phyloP scores from a whole-genome alignment of 2,113 vertebrate species.

The Alethe diademata region DNA sequence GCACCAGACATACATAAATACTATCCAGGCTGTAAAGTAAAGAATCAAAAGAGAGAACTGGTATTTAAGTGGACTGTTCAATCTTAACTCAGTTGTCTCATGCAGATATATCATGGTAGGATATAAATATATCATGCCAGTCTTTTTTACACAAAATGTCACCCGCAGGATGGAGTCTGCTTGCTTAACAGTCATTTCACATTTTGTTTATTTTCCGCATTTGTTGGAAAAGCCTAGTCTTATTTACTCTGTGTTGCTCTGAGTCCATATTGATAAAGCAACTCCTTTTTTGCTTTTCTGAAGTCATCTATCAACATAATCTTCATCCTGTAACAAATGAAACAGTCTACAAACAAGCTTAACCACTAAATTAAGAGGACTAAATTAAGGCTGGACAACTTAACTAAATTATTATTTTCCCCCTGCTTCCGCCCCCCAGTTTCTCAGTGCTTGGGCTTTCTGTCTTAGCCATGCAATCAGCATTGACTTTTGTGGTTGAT shows the following conservation, averaged over 20 bases:
- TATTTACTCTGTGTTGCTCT: neutral
- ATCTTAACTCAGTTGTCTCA: neutral
- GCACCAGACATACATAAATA: neutral
- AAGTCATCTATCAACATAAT: neutral
- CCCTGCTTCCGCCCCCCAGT: neutral
- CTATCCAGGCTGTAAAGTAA: neutral
- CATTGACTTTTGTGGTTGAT: neutral
- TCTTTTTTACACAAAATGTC: neutral
- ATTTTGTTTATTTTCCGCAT: slow-evolving; percentile 29
- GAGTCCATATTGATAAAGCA: neutral
- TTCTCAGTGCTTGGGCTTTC: neutral
- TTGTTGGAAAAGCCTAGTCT: neutral
- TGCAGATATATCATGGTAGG: neutral
- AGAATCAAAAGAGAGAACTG: neutral
- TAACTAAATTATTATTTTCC: neutral
- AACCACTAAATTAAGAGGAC: neutral
- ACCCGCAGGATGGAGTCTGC: neutral
- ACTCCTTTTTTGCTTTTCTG: neutral
- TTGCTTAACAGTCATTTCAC: neutral
- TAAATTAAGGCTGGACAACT: neutral
- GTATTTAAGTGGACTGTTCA: neutral
- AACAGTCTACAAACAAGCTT: neutral
- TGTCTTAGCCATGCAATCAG: neutral
- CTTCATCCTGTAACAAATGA: neutral
- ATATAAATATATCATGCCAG: neutral